phyloP scores from a whole-genome alignment of 2,113 vertebrate species.

The Equus quagga region DNA sequence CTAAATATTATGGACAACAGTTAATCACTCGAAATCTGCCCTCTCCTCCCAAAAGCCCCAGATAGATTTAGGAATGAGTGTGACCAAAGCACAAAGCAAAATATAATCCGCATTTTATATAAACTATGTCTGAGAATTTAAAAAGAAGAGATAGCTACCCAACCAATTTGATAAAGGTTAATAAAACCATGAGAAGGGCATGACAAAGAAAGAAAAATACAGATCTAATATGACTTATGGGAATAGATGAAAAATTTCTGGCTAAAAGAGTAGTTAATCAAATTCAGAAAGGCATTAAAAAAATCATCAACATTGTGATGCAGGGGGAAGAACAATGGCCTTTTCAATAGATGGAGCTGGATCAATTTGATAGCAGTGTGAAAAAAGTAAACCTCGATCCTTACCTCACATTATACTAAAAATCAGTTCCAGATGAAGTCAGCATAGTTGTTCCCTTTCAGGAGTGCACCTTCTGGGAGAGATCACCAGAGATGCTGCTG shows the following conservation, averaged over 20 bases:
- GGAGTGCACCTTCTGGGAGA: not conserved
- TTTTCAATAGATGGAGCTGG: not conserved
- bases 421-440: not conserved
- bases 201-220: not conserved
- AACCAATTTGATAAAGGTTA: not conserved
- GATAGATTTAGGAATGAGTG: not conserved
- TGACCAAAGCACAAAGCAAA: not conserved
- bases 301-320: not conserved
- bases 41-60: not conserved
- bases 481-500: not conserved
- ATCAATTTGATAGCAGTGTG: not conserved
- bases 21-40: not conserved
- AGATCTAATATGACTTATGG: not conserved
- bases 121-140: not conserved
- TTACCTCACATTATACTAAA: not conserved
- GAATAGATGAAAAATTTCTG: not conserved
- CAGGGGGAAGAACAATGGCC: no score
- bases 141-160: not conserved
- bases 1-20: not conserved
- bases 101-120: not conserved
- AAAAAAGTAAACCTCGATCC: not conserved
- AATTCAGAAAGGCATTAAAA: not conserved
- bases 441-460: not conserved
- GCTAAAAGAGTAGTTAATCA: not conserved
- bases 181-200: not conserved